Evolutionary conservation across 2,888 invertebrate species (phyloP).

Genomic region (Diplazon laetatorius): DNA sequence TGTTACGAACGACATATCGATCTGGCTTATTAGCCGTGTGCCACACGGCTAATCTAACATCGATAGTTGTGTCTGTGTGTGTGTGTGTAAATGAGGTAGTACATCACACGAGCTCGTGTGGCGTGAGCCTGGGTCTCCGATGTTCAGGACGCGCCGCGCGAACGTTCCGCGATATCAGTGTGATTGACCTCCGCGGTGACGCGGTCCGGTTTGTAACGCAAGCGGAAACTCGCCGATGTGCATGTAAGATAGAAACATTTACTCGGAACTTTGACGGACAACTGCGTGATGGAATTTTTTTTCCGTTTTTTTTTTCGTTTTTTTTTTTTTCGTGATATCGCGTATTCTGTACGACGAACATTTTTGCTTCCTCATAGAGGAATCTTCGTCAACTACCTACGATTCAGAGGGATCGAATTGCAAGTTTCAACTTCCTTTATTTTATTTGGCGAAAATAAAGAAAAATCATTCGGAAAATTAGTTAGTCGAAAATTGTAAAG

Average conservation of each 20-base stretch:
- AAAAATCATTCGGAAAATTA: too few relatives aligned
- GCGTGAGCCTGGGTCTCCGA: not conserved
- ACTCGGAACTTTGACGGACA: constrained; percentile 3
- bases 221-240: constrained; percentile 20
- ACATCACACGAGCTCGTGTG: constrained; percentile 20
- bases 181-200: constrained; percentile 42
- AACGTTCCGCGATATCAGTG: constrained; percentile 31
- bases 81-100: too few relatives aligned
- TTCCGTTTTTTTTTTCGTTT: too few relatives aligned
- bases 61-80: too few relatives aligned
- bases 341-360: too few relatives aligned
- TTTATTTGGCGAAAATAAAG: too few relatives aligned
- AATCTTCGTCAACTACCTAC: too few relatives aligned
- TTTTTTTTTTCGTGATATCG: too few relatives aligned
- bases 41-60: constrained; percentile 37
- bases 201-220: constrained; percentile 31
- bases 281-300: too few relatives aligned
- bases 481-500: too few relatives aligned
- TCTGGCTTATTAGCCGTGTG: constrained; percentile 58
- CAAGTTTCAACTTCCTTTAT: too few relatives aligned
- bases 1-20: constrained; percentile 63
- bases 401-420: too few relatives aligned
- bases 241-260: constrained; percentile 41
- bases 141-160: constrained; percentile 22
- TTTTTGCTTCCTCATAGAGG: not conserved